Evolutionary conservation across 2,797 vertebrate species (phyloP).

Genomic region (Crypturellus tataupa): DNA sequence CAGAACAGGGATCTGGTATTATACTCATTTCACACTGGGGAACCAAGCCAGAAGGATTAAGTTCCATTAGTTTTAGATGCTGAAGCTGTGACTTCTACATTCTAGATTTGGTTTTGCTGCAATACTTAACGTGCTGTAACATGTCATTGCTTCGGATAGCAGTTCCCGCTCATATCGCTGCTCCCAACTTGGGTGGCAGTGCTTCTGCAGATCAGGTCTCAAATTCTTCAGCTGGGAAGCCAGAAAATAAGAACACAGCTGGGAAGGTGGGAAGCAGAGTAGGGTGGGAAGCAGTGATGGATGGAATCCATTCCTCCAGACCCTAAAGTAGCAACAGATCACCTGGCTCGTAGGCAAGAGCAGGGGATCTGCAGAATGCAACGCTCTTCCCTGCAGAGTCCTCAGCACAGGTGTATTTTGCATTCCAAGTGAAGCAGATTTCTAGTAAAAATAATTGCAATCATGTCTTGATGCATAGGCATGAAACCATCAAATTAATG

Average conservation of each 20-base stretch:
- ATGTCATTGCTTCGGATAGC: background rate
- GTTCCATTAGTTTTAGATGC: background rate
- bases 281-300: background rate
- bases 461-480: rapidly evolving
- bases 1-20: background rate
- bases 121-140: background rate
- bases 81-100: background rate
- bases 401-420: background rate
- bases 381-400: background rate
- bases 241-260: background rate
- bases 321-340: background rate
- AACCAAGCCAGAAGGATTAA: background rate
- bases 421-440: background rate
- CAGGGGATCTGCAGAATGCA: background rate
- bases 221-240: background rate
- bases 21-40: background rate
- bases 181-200: background rate
- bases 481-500: background rate
- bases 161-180: background rate
- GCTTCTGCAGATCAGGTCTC: background rate
- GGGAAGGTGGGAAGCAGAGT: too few relatives aligned
- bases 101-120: background rate
- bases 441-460: background rate
- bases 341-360: background rate
- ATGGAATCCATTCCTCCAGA: background rate